Percentiles rank a stretch among this genome's conserved stretches.
These are phyloP conservation scores for Frieseomelitta varia DNA, from an alignment of 1,140 invertebrate species.

Conservation along the genomic window DNA sequence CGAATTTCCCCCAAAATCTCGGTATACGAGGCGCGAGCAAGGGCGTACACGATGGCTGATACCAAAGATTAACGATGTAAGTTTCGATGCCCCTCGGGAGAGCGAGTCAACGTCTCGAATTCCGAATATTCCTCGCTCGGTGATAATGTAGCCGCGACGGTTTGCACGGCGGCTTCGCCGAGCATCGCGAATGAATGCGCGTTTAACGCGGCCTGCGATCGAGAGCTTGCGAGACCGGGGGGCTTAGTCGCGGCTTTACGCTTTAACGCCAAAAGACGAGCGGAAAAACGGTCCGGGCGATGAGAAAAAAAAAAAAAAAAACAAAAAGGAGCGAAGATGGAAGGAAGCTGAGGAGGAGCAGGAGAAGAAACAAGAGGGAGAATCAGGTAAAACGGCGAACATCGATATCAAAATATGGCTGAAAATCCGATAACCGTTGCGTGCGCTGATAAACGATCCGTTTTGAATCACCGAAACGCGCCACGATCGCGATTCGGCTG, in stretches of 20 bases:
- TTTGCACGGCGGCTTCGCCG: not conserved
- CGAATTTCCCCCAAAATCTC: conserved; percentile 35
- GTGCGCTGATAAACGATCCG: conserved; percentile 42
- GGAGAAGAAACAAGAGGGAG: no score
- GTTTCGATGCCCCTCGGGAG: conserved; percentile 70
- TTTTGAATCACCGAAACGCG: not conserved
- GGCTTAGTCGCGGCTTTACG: conserved; percentile 78
- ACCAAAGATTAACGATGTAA: conserved; percentile 79
- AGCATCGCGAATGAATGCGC: not conserved
- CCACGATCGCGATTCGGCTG: not conserved
- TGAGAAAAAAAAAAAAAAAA: not conserved
- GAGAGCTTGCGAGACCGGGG: conserved; percentile 49
- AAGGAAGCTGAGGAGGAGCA: not conserved
- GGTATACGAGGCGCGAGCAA: conserved; percentile 32
- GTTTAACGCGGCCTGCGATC: not conserved
- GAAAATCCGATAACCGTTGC: conserved; percentile 5
- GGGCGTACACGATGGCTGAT: conserved; percentile 71
- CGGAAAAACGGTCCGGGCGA: not conserved
- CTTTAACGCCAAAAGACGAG: conserved; percentile 73
- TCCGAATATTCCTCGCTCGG: conserved; percentile 3
- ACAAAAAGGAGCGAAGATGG: not conserved
- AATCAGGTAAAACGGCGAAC: conserved; percentile 2
- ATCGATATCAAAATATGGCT: conserved; percentile 34
- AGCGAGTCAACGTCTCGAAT: conserved; percentile 12
- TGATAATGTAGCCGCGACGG: not conserved